Evolutionary conservation across 2,888 invertebrate species (phyloP).

Genomic region (Toxonevra muliebris): DNA sequence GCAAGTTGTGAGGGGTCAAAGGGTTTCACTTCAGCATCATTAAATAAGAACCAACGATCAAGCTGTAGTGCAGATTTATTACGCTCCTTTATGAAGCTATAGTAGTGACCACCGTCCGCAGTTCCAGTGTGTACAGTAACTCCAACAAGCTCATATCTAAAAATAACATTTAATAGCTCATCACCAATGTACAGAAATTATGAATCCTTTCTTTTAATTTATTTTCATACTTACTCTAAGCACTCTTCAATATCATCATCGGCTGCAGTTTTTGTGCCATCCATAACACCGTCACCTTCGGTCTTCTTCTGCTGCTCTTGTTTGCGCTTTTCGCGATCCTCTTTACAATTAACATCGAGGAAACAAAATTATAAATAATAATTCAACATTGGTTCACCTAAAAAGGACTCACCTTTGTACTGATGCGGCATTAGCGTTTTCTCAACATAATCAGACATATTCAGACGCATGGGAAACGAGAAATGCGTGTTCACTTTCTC

Average conservation of each 20-base stretch:
- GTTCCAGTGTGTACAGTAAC: slow-evolving; percentile 98
- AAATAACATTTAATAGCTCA: slow-evolving; percentile 38
- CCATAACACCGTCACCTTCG: slow-evolving; percentile 40
- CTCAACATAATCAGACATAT: slow-evolving; percentile 95
- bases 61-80: slow-evolving; percentile 71
- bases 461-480: slow-evolving; percentile 90
- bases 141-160: slow-evolving; percentile 83
- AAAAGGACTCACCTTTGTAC: slow-evolving; percentile 72
- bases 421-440: slow-evolving; percentile 91
- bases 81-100: slow-evolving; percentile 92
- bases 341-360: slow-evolving; percentile 55
- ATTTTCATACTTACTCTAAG: slow-evolving; percentile 73
- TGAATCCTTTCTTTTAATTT: neutral
- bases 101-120: slow-evolving; percentile 96
- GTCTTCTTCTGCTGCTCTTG: slow-evolving; percentile 58
- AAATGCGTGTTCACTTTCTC: slow-evolving; percentile 98
- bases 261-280: slow-evolving; percentile 47
- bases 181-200: too few relatives aligned
- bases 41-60: slow-evolving; percentile 93
- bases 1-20: slow-evolving; percentile 96
- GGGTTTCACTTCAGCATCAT: slow-evolving; percentile 92
- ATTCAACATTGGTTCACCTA: neutral
- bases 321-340: slow-evolving; percentile 70
- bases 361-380: slow-evolving; percentile 3
- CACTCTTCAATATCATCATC: slow-evolving; percentile 74